Conservation (phyloP, 1,140 invertebrate genomes). For the Drusus annulatus region DNA sequence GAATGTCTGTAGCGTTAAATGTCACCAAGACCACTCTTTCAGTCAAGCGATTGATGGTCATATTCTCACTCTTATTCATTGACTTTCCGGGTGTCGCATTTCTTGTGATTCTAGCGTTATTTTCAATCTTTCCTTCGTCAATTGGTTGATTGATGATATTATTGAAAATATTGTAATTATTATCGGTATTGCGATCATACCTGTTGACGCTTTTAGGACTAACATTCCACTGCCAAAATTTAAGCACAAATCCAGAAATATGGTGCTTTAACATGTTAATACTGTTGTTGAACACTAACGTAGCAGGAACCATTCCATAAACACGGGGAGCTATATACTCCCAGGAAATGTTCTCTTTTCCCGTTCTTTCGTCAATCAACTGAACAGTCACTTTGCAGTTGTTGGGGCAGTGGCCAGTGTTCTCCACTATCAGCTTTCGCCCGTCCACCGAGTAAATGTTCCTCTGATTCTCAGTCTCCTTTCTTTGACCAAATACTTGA, state of each 20-base stretch:
- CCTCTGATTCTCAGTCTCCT: slow-evolving; percentile 71
- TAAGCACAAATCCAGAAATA: slow-evolving; percentile 81
- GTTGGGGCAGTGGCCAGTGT: slow-evolving; percentile 77
- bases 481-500: slow-evolving; percentile 68
- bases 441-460: slow-evolving; percentile 72
- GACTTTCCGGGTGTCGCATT: slow-evolving; percentile 26
- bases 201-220: slow-evolving; percentile 68
- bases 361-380: slow-evolving; percentile 72
- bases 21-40: slow-evolving; percentile 84
- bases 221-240: slow-evolving; percentile 83
- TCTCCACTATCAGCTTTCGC: slow-evolving; percentile 75
- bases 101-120: slow-evolving; percentile 61
- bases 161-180: slow-evolving; percentile 66
- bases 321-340: slow-evolving; percentile 74
- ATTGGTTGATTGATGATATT: slow-evolving; percentile 62
- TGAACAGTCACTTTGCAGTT: slow-evolving; percentile 76
- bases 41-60: slow-evolving; percentile 73
- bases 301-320: slow-evolving; percentile 78
- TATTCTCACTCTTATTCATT: slow-evolving; percentile 60
- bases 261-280: slow-evolving; percentile 69
- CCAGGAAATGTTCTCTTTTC: slow-evolving; percentile 71
- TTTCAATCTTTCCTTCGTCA: slow-evolving; percentile 65
- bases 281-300: slow-evolving; percentile 72
- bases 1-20: slow-evolving; percentile 80
- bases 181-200: slow-evolving; percentile 67